These are phyloP conservation scores for Nycticryphes semicollaris DNA, from an alignment of 2,113 vertebrate genomes.

Conservation along the genomic window DNA sequence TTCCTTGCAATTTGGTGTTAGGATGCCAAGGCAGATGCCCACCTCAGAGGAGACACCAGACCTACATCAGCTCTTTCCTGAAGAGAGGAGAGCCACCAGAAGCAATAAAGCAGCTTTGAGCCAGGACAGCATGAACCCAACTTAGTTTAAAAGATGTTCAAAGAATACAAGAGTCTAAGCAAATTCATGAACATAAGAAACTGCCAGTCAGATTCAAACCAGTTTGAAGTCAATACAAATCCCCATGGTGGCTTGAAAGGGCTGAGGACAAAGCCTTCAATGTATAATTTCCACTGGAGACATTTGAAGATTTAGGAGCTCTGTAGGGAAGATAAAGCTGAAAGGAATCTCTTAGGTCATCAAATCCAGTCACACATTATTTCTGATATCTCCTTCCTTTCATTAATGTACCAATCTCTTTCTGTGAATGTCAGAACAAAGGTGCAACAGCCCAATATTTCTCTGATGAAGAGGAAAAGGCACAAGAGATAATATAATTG, in stretches of 20 bases:
- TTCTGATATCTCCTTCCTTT: neutral
- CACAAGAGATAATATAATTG: neutral
- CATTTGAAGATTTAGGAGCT: neutral
- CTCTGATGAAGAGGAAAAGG: slow-evolving; percentile 1
- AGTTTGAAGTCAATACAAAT: neutral
- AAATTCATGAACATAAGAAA: neutral
- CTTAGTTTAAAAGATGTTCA: neutral
- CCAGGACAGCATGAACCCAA: neutral
- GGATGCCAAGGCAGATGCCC: neutral
- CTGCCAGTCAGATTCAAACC: neutral
- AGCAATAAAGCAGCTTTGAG: neutral
- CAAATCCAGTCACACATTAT: neutral
- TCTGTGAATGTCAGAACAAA: slow-evolving; percentile 22
- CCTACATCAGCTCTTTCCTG: neutral
- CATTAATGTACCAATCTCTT: neutral
- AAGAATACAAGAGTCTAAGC: neutral
- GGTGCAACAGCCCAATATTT: neutral
- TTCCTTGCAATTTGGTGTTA: neutral
- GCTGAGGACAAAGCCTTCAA: neutral
- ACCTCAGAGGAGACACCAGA: neutral
- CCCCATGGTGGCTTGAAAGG: neutral
- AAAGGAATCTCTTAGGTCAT: slow-evolving; percentile 1
- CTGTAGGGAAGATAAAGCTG: neutral
- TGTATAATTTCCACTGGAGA: neutral
- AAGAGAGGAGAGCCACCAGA: neutral